phyloP scores from a whole-genome alignment of 2,888 invertebrate species.

The Meiosimyza decipiens region DNA sequence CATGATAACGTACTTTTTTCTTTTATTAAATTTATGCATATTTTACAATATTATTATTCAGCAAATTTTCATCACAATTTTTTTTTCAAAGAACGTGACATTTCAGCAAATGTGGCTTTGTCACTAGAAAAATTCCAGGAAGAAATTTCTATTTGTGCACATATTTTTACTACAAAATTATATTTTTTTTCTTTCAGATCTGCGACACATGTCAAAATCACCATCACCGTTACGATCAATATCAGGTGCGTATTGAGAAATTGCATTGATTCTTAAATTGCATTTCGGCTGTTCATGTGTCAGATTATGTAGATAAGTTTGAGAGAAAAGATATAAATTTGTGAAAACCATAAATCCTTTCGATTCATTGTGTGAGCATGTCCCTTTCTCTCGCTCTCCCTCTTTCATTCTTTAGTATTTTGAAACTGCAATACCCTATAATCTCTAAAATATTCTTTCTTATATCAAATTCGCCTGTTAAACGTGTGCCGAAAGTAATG shows the following conservation, averaged over 20 bases:
- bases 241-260: conserved; percentile 58
- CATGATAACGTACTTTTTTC: conserved; percentile 6
- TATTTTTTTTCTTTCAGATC: conserved; percentile 43
- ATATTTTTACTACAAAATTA: conserved; percentile 19
- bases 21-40: conserved; percentile 37
- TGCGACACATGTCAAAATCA: conserved; percentile 65
- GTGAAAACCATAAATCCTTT: conserved; percentile 18
- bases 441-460: too few relatives aligned
- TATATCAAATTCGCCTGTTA: not conserved
- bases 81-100: conserved; percentile 20
- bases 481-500: conserved; percentile 35
- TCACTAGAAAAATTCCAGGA: not conserved
- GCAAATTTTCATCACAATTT: conserved; percentile 2
- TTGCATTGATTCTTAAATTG: conserved; percentile 7
- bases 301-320: conserved; percentile 17
- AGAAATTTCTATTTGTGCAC: not conserved
- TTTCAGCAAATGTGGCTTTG: not conserved
- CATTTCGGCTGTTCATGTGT: conserved; percentile 19
- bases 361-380: conserved; percentile 28
- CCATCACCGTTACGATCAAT: conserved; percentile 64
- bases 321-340: not conserved
- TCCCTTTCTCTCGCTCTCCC: not conserved
- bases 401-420: too few relatives aligned
- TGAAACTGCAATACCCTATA: too few relatives aligned
- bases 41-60: not conserved